These are phyloP conservation scores for Bagarius yarrelli DNA, from an alignment of 2,113 vertebrate genomes.

Conservation along the genomic window DNA sequence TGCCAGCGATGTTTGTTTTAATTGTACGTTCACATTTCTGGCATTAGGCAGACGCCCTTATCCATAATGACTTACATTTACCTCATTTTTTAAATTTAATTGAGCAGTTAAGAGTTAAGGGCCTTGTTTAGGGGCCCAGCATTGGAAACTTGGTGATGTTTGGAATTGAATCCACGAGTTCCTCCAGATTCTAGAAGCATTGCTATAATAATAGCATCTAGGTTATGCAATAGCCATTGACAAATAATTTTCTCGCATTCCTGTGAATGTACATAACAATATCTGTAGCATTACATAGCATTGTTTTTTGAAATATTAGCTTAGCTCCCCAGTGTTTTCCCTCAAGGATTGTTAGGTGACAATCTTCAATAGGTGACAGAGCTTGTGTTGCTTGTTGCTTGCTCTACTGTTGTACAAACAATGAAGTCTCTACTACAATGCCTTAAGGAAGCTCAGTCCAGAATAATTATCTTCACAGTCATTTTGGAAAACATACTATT, in stretches of 20 bases:
- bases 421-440: not conserved
- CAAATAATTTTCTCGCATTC: not conserved
- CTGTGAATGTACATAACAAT: not conserved
- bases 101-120: no score
- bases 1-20: not conserved
- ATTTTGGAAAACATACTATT: not conserved
- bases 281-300: not conserved
- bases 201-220: not conserved
- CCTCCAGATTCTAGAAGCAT: not conserved
- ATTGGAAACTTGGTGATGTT: no score
- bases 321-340: not conserved
- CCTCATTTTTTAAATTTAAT: no score
- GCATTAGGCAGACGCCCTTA: no score
- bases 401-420: not conserved
- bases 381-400: not conserved
- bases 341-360: not conserved
- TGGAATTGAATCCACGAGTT: no score
- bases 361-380: not conserved
- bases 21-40: no score
- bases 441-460: not conserved
- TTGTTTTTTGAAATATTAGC: no score
- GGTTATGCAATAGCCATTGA: not conserved
- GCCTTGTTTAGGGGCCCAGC: no score
- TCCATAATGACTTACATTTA: no score
- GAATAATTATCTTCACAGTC: not conserved